Conservation (phyloP, 2,888 invertebrate genomes). For the Napeogenes sylphis region DNA sequence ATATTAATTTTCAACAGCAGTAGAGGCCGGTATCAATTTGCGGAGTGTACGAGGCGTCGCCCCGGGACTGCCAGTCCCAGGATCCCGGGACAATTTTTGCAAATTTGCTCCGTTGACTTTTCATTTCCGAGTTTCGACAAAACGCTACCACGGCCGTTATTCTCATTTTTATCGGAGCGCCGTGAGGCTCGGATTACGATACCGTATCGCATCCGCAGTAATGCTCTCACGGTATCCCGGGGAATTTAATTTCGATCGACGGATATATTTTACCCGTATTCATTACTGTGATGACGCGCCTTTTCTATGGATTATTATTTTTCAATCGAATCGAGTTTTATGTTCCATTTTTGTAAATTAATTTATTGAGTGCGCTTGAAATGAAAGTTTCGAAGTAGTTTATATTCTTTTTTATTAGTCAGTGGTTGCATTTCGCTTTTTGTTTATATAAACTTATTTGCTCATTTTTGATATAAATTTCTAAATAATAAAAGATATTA, state of each 20-base stretch:
- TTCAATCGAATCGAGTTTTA: slow-evolving; percentile 17
- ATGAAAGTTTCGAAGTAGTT: neutral
- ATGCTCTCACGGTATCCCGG: slow-evolving; percentile 12
- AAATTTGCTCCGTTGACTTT: slow-evolving; percentile 57
- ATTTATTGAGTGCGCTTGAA: slow-evolving; percentile 2
- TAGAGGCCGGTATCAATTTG: slow-evolving; percentile 21
- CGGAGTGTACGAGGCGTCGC: slow-evolving; percentile 14
- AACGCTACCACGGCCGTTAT: slow-evolving; percentile 16
- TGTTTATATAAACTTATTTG: too few species aligned
- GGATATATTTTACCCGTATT: slow-evolving; percentile 26
- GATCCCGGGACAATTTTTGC: slow-evolving; percentile 57
- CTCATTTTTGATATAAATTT: too few species aligned
- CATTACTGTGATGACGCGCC: slow-evolving; percentile 26
- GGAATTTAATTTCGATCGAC: slow-evolving; percentile 29
- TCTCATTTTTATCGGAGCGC: slow-evolving; percentile 13
- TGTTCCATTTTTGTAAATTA: slow-evolving; percentile 2
- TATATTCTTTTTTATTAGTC: neutral
- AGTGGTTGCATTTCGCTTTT: too few species aligned
- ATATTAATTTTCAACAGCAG: slow-evolving; percentile 12
- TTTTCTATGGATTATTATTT: slow-evolving; percentile 23
- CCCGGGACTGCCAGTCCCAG: slow-evolving; percentile 13
- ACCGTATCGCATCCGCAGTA: slow-evolving; percentile 16
- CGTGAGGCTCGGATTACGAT: slow-evolving; percentile 17
- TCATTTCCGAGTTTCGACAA: slow-evolving; percentile 39
- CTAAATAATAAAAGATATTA: too few species aligned